A percentile compares a stretch with the other conserved stretches of the same genome.
Evolutionary conservation across 2,797 vertebrate genomes (phyloP).

Genomic region (Delichon dasypus): DNA sequence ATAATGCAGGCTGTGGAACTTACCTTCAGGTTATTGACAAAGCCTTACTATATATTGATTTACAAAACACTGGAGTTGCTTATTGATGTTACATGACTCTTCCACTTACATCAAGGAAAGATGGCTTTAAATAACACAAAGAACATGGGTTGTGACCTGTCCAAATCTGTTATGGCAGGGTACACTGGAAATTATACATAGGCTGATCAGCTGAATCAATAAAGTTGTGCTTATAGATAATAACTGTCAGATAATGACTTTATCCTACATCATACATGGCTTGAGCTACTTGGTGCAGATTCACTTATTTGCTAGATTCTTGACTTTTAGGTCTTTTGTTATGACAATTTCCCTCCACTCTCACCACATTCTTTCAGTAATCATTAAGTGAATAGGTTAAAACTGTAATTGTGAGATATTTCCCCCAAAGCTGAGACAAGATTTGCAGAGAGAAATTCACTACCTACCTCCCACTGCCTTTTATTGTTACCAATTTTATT

Average conservation of each 20-base stretch:
- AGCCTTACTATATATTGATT: background rate
- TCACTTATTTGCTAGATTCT: background rate
- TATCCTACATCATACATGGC: fast-evolving
- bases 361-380: background rate
- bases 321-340: background rate
- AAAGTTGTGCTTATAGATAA: background rate
- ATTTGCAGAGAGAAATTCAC: background rate
- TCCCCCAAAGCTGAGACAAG: background rate
- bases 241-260: background rate
- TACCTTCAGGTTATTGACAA: background rate
- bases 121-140: background rate
- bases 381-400: background rate
- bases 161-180: background rate
- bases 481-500: background rate
- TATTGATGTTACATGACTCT: background rate
- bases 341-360: background rate
- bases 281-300: background rate
- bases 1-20: background rate
- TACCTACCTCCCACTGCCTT: background rate
- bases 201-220: background rate
- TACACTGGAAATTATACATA: background rate
- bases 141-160: background rate
- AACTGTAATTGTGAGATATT: background rate
- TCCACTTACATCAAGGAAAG: background rate
- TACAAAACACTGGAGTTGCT: background rate